Base-by-base conservation (phyloP, 1,140 invertebrate genomes). In the Eciton burchellii region DNA sequence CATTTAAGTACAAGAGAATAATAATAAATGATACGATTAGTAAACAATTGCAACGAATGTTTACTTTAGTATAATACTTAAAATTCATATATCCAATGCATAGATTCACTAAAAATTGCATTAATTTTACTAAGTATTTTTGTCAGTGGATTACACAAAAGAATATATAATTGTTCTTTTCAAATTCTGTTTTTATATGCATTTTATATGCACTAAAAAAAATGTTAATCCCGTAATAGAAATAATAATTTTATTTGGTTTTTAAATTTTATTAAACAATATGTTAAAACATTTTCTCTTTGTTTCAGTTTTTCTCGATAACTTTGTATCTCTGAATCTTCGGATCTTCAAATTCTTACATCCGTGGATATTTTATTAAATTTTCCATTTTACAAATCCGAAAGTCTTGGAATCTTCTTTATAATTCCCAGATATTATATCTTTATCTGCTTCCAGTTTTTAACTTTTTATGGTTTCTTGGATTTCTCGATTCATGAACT, bases 21-120 rank as follows among this genome's bases (percentile, higher is more conserved):
- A 9, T 26, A 24, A 73, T 73, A 73, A 59, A 43, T 43, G 35
- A 45, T 47, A 57, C 21, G 0, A 52, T 14, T 19, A 29, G 54
- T 12, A 19, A 73, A 73, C 54, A 73, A 73, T 73, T 73, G 60
- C 56, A 16, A 47, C 70, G 70, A 26, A 26, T 59, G 16, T 35
- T 16, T 47, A 54, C 60, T 73, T 73, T 73, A 54, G 43, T 43
- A 60, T 60, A 43, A 16, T 16, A n/a, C 56, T 60, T 47, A 60
- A 73, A 59, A 43, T 72, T 59, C 24, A 16, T 29, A 21, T 49
- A 21, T 12, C n/a, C 14, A 41, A 29, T 19, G 12, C 1, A n/a
- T n/a, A 24, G 19, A 57, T 12, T 29, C 21, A 59, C 16, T 59
- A 43, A n/a, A 43, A 59, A 29, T 24, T 5, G 24, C 6, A 41